Evolutionary conservation across 2,888 invertebrate genomes (phyloP), one percentile per base, ranked within the genome.

Genomic region (Thyatira batis): DNA sequence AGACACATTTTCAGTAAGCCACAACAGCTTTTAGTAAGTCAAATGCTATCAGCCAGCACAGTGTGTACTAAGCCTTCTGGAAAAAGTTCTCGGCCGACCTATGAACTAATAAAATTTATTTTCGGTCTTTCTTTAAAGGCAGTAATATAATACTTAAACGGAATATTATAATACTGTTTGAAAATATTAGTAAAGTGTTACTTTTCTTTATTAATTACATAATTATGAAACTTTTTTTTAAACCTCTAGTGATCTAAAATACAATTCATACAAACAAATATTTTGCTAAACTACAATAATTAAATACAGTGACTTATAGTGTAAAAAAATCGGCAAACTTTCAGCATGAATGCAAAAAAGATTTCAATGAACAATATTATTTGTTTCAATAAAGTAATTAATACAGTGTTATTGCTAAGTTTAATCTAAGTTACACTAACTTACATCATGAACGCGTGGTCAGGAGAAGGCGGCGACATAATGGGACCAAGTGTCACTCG

Each of bases 401-500:
- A 4, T 39, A 8, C 1, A 17, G 8, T 17, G 8, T 17, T 9
- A 28, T 20, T 13, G 1, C 0, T 48, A 20, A 48, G 23, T 25
- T 45, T 48, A 20, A 5, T n/a, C 17, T 27, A 48, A 23, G 25
- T 17, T 8, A 2, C n/a, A 45, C 6, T 27, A 17, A 27, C 1
- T 20, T 27, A 28, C 4, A 48, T 17, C 2, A 89, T 89, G 89
- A 74, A 87, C 49, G 89, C 89, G 50, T 90, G 90, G 90, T 81
- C 85, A 0, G 82, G 82, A 0, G 81, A 80, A 28, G 73, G 70
- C 0, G 73, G 68, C 0, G 89, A 88, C 68, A 80, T 78, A 5
- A 90, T 91, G 91, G 91, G 91, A 9, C 87, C 90, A 1, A 71
- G 85, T 0, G 84, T 92, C 0, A 76, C 85, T 10, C 78, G 90